Base-by-base conservation (phyloP, 2,113 vertebrate species). In the Nothoprocta pentlandii region DNA sequence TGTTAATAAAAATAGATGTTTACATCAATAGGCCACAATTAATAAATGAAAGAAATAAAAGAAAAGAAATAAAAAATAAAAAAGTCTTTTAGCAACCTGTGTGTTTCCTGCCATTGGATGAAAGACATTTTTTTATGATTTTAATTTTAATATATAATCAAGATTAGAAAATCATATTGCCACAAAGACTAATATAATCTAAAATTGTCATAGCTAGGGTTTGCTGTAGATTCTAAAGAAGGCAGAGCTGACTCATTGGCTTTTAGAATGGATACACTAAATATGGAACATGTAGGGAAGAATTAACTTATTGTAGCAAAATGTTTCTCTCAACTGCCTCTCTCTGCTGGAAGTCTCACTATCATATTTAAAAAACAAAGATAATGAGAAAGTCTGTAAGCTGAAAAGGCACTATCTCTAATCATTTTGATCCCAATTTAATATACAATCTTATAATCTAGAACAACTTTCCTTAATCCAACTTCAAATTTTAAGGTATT, bases 221-320 rank as follows among this genome's bases (percentile, higher is more conserved):
- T 96, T 97, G 70, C 94, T 93, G 80, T 88, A 85, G 93, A 93
- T 89, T 96, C 9, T 62, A 96, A 94, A 94, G 74, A 93, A 96
- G 92, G 95, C 32, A 95, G 95, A 96, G 70, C 82, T 86, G 93
- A 90, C 85, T 98, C 96, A 98, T 98, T 98, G 97, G 95, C 91
- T 97, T 98, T 98, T 97, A 97, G 97, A 98, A 98, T 97, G 95
- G 96, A 97, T 97, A 95, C 69, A 89, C 49, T 97, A 96, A 97
- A 96, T 96, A 97, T 79, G 97, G 92, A 69, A 97, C 97, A 98
- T 97, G 97, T 98, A 97, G 96, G 77, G 94, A 98, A 98, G 96
- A 98, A 97, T 98, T 98, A 98, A 98, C 97, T 98, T 97, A 98
- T 95, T 98, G 93, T 96, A 97, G 94, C 95, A 97, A 97, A 98